phyloP scores from a whole-genome alignment of 2,113 vertebrate species.

The Scophthalmus maximus region DNA sequence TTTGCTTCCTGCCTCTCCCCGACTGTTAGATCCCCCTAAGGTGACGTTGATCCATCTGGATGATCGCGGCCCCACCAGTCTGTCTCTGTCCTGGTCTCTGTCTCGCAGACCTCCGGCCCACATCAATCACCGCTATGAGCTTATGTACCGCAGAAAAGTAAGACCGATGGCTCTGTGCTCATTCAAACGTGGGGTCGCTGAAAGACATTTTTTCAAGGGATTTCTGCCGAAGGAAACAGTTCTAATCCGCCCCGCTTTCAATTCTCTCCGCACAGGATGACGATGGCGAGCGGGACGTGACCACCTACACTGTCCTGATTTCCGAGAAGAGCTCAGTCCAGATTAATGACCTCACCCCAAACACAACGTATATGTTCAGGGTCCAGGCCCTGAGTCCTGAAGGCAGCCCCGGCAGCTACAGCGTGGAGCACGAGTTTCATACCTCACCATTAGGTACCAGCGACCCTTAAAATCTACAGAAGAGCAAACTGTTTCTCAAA shows the following conservation, averaged over 20 bases:
- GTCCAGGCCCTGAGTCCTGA: constrained; percentile 89
- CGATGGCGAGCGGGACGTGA: constrained; percentile 86
- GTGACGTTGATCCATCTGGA: constrained; percentile 90
- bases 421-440: constrained; percentile 88
- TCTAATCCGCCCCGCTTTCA: neutral
- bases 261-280: constrained; percentile 68
- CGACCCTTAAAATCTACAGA: neutral
- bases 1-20: constrained; percentile 60
- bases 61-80: constrained; percentile 84
- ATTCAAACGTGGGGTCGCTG: neutral
- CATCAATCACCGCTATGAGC: constrained; percentile 89
- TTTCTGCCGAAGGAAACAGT: neutral
- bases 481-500: neutral
- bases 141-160: constrained; percentile 98
- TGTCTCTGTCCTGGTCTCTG: constrained; percentile 91
- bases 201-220: neutral
- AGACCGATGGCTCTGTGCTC: constrained; percentile 26
- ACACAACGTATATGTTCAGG: constrained; percentile 89
- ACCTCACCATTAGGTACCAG: constrained; percentile 79
- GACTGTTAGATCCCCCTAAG: constrained; percentile 88
- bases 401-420: constrained; percentile 85
- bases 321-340: constrained; percentile 88
- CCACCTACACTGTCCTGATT: constrained; percentile 92
- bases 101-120: constrained; percentile 86
- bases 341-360: constrained; percentile 86